Percentiles rank a stretch among this genome's conserved stretches.
phyloP scores from a whole-genome alignment of 2,888 invertebrate species.

The Bugulina stolonifera region DNA sequence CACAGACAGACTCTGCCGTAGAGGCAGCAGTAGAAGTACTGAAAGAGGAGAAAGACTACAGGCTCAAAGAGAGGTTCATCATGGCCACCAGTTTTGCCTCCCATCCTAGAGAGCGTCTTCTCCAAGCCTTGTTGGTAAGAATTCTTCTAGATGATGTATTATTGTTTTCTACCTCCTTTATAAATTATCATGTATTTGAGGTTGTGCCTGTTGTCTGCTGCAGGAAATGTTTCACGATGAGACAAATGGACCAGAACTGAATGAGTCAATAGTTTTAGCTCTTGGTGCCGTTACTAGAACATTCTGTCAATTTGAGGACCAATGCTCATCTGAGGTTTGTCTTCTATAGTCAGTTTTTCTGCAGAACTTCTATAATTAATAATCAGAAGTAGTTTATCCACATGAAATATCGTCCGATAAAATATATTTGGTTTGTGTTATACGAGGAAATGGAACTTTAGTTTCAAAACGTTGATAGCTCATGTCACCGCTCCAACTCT shows the following conservation, averaged over 20 bases:
- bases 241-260: conserved; percentile 1
- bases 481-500: too few relatives aligned
- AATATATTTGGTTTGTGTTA: too few relatives aligned
- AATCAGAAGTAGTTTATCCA: too few relatives aligned
- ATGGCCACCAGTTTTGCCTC: conserved; percentile 25
- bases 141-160: too few relatives aligned
- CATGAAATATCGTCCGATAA: too few relatives aligned
- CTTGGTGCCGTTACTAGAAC: conserved; percentile 18
- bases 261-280: conserved; percentile 19
- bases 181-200: too few relatives aligned
- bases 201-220: too few relatives aligned
- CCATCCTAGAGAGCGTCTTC: conserved; percentile 7
- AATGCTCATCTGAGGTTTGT: conserved; percentile 21
- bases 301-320: conserved; percentile 20
- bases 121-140: conserved; percentile 16
- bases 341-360: neutral
- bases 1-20: conserved; percentile 19
- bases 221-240: conserved; percentile 13
- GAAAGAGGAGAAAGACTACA: neutral
- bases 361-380: too few relatives aligned
- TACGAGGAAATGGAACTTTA: too few relatives aligned
- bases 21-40: neutral
- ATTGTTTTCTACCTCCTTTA: too few relatives aligned
- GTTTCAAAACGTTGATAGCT: too few relatives aligned
- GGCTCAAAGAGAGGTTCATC: neutral